Evolutionary conservation across 2,888 invertebrate species (phyloP).

Genomic region (Scelioninae gen. 2): DNA sequence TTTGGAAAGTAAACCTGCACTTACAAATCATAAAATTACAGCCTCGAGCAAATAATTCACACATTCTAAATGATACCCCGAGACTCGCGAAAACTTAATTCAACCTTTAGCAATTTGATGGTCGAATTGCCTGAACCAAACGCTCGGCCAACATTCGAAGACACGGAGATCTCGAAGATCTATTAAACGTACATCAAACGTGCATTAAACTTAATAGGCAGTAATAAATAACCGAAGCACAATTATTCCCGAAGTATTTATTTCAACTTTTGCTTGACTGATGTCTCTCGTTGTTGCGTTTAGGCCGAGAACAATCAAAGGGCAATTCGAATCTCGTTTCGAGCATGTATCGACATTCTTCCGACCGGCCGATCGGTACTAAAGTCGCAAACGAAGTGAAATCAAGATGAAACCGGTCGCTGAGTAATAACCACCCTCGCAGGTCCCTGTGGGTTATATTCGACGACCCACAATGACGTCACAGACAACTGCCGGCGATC

Average conservation of each 20-base stretch:
- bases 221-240: conserved; percentile 27
- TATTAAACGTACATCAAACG: conserved; percentile 51
- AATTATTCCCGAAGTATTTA: conserved; percentile 24
- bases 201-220: conserved; percentile 35
- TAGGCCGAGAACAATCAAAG: conserved; percentile 35
- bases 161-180: conserved; percentile 20
- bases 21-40: conserved; percentile 14
- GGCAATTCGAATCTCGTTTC: conserved; percentile 43
- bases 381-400: conserved; percentile 54
- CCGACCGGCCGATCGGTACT: conserved; percentile 45
- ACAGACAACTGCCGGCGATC: conserved; percentile 73
- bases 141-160: conserved; percentile 16
- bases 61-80: conserved; percentile 29
- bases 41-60: conserved; percentile 8
- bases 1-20: conserved; percentile 7
- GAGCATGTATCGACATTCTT: conserved; percentile 41
- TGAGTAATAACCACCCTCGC: conserved; percentile 73
- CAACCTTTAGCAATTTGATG: conserved; percentile 21
- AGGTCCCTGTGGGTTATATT: conserved; percentile 70
- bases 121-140: conserved; percentile 21
- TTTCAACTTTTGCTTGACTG: conserved; percentile 31
- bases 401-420: conserved; percentile 62
- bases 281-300: conserved; percentile 53
- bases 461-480: conserved; percentile 72
- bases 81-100: conserved; percentile 28